A percentile compares a stretch with the other conserved stretches of the same genome.
phyloP scores from a whole-genome alignment of 1,140 invertebrate species.

The Charaxes varanes region DNA sequence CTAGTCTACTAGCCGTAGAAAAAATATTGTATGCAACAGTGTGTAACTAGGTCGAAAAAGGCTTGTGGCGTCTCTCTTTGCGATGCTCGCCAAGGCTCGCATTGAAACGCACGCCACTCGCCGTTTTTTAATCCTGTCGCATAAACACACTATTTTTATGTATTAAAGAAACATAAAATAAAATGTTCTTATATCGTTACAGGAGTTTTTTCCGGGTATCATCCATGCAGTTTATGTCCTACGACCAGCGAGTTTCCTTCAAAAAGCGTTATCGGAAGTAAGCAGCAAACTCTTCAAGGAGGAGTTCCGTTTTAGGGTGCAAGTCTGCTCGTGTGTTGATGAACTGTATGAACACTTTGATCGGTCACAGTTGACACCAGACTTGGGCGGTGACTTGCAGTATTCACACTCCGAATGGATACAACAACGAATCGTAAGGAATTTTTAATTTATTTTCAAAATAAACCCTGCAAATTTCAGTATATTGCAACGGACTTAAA shows the following conservation, averaged over 20 bases:
- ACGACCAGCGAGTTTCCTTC: slow-evolving; percentile 92
- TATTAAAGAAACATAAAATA: background rate
- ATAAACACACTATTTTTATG: no score
- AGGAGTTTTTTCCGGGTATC: slow-evolving; percentile 95
- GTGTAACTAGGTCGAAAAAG: no score
- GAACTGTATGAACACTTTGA: slow-evolving; percentile 93
- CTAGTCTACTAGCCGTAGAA: no score
- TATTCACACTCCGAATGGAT: slow-evolving; percentile 98
- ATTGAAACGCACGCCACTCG: background rate
- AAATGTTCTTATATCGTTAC: slow-evolving; percentile 43
- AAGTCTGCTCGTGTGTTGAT: slow-evolving; percentile 83
- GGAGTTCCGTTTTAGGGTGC: slow-evolving; percentile 94
- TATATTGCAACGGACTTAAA: no score
- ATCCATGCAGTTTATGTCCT: slow-evolving; percentile 95
- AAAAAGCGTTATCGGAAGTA: slow-evolving; percentile 96
- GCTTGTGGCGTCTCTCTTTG: no score
- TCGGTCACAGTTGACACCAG: slow-evolving; percentile 87
- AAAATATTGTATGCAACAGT: no score
- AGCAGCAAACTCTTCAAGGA: slow-evolving; percentile 95
- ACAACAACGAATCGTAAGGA: slow-evolving; percentile 92
- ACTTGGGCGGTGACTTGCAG: slow-evolving; percentile 90
- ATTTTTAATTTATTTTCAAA: background rate
- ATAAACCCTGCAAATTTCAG: no score
- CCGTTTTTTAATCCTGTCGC: background rate
- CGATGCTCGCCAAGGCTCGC: no score